Evolutionary conservation across 2,797 vertebrate species (phyloP).

Genomic region (Prionace glauca): DNA sequence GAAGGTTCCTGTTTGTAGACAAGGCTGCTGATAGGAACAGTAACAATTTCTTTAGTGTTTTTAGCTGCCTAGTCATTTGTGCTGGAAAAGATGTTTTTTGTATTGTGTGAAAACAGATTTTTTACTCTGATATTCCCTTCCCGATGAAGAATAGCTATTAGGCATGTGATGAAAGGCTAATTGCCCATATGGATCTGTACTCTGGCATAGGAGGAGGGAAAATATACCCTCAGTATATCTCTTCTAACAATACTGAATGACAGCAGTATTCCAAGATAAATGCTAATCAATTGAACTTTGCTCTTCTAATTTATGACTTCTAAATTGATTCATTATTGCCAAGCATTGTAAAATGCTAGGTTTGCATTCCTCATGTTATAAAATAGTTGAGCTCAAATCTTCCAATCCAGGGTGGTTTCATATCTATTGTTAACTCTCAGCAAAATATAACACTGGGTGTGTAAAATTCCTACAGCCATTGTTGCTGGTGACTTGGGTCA

Average conservation of each 20-base stretch:
- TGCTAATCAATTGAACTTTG: conserved; percentile 20
- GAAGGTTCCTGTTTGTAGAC: neutral
- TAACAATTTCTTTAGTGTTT: neutral
- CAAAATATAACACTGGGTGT: neutral
- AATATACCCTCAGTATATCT: neutral
- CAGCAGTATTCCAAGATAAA: neutral
- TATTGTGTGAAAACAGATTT: neutral
- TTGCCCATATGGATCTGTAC: neutral
- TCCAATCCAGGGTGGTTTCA: neutral
- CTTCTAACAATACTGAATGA: neutral
- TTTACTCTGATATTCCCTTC: neutral
- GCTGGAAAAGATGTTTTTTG: neutral
- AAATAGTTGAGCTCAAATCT: neutral
- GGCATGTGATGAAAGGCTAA: neutral
- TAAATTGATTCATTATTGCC: neutral
- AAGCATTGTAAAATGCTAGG: neutral
- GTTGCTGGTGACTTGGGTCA: no score
- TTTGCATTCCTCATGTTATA: neutral
- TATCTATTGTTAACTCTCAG: neutral
- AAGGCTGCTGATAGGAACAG: neutral
- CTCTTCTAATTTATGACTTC: neutral
- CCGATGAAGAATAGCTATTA: neutral
- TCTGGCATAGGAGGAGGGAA: neutral
- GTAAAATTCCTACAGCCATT: neutral
- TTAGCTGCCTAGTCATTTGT: neutral